Conservation (phyloP, 2,888 invertebrate species). For the Cheilosia urbana region DNA sequence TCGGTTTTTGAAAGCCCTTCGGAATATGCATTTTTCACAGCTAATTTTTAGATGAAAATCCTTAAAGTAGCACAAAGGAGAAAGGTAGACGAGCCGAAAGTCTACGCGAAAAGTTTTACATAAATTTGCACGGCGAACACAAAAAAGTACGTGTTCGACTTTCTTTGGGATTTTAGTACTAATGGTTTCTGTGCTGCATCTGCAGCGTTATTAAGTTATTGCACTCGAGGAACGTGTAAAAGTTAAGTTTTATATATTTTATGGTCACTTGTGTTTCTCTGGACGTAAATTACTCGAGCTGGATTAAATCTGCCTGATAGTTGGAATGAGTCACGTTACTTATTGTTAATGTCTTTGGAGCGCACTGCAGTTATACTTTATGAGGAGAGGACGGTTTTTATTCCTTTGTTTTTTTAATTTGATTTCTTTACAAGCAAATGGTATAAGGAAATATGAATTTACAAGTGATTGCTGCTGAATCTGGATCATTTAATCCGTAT, state of each 20-base stretch:
- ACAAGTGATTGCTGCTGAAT: too few relatives aligned
- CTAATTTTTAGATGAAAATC: constrained; percentile 35
- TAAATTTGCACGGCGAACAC: constrained; percentile 12
- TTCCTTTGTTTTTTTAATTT: too few relatives aligned
- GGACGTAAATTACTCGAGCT: neutral
- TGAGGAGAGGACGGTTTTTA: too few relatives aligned
- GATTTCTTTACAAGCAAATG: too few relatives aligned
- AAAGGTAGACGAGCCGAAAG: neutral
- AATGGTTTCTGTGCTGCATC: constrained; percentile 37
- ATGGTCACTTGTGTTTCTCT: neutral
- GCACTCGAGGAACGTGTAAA: constrained; percentile 16
- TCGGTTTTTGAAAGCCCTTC: constrained; percentile 11
- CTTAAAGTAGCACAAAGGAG: constrained; percentile 11
- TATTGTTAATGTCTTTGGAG: neutral
- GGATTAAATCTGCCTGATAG: neutral
- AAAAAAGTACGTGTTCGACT: constrained; percentile 30
- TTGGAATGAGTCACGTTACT: neutral
- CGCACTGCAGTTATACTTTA: too few relatives aligned
- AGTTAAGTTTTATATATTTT: constrained; percentile 32
- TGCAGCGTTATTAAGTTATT: constrained; percentile 39
- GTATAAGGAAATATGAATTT: too few relatives aligned
- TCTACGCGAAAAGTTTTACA: constrained; percentile 11
- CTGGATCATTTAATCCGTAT: too few relatives aligned
- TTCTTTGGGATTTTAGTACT: constrained; percentile 35
- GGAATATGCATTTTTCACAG: constrained; percentile 52